Conservation (phyloP, 2,888 invertebrate species). For the Phasia obesa region DNA sequence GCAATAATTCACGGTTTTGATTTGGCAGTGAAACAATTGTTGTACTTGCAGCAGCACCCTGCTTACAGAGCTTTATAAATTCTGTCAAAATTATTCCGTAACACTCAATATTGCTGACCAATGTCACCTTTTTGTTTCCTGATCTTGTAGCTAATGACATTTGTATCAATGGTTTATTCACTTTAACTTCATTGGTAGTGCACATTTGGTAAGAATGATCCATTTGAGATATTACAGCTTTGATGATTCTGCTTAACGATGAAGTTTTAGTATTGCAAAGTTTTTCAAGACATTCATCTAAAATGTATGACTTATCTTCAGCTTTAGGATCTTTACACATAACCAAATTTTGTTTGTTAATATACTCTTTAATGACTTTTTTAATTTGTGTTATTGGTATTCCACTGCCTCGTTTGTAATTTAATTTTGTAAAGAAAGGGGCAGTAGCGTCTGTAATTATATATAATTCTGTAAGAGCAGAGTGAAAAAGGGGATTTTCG, state of each 20-base stretch:
- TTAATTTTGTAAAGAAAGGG: conserved; percentile 80
- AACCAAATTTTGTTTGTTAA: conserved; percentile 86
- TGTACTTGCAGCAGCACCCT: conserved; percentile 93
- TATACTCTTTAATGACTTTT: conserved; percentile 87
- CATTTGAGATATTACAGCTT: conserved; percentile 87
- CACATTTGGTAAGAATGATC: conserved; percentile 82
- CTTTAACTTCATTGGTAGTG: conserved; percentile 82
- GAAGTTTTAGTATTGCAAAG: conserved; percentile 75
- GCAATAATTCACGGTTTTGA: conserved; percentile 88
- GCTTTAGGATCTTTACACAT: conserved; percentile 80
- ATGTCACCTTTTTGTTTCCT: conserved; percentile 95
- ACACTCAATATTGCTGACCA: conserved; percentile 93
- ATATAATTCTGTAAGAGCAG: conserved; percentile 81
- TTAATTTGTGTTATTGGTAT: conserved; percentile 86
- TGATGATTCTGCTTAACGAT: conserved; percentile 89
- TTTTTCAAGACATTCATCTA: conserved; percentile 78
- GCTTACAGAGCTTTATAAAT: conserved; percentile 92
- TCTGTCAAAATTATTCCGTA: conserved; percentile 92
- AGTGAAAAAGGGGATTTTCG: conserved; percentile 79
- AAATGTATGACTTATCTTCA: conserved; percentile 74
- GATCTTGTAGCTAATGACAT: conserved; percentile 90
- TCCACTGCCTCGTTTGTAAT: conserved; percentile 85
- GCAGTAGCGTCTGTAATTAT: conserved; percentile 80
- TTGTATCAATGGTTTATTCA: conserved; percentile 89
- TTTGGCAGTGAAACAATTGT: conserved; percentile 89